Evolutionary conservation across 2,113 vertebrate genomes (phyloP).

Genomic region (Excalfactoria chinensis): DNA sequence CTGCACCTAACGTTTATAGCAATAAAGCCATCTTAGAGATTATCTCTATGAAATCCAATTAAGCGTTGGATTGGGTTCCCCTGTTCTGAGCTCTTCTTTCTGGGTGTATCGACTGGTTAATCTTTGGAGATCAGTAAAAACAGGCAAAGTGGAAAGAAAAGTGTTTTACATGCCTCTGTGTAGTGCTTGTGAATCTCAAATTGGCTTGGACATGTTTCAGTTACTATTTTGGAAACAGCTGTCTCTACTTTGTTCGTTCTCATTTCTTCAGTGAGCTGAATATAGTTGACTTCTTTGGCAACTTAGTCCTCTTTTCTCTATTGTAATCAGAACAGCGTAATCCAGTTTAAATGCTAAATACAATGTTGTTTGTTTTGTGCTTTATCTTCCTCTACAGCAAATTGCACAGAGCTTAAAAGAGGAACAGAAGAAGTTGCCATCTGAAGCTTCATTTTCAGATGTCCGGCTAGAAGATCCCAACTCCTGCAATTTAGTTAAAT

Average conservation of each 20-base stretch:
- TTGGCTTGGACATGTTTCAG: background rate
- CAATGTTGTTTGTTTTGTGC: background rate
- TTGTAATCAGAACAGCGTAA: background rate
- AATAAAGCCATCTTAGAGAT: background rate
- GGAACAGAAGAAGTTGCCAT: constrained; percentile 86
- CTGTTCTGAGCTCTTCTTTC: background rate
- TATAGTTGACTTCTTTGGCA: background rate
- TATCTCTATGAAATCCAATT: background rate
- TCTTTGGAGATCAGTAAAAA: background rate
- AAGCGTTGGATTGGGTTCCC: background rate
- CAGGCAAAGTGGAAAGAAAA: background rate
- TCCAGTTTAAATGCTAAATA: background rate
- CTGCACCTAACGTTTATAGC: background rate
- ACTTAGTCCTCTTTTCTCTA: background rate
- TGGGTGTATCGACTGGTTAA: background rate
- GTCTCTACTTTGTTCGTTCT: background rate
- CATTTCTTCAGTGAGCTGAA: background rate
- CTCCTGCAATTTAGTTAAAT: constrained; percentile 80
- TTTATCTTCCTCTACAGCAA: constrained; percentile 80
- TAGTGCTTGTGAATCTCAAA: background rate
- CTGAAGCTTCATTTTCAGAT: constrained; percentile 88
- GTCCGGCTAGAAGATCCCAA: constrained; percentile 87
- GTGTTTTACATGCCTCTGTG: background rate
- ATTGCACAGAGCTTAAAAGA: constrained; percentile 98
- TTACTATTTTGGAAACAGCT: background rate